Conservation (phyloP, 2,113 vertebrate genomes). For the Cebus imitator region DNA sequence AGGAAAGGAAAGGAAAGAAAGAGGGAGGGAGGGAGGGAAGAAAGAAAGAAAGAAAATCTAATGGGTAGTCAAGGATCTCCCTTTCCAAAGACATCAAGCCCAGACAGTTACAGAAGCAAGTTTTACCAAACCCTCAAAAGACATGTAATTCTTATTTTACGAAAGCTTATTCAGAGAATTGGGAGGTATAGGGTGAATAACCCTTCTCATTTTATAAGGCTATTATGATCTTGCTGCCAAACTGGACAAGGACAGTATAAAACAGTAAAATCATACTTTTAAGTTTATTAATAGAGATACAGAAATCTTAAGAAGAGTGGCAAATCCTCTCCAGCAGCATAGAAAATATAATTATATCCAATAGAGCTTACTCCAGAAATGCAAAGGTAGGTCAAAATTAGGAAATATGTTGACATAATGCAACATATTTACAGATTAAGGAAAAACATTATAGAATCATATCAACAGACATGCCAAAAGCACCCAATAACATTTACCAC, state of each 20-base stretch:
- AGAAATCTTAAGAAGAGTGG: neutral
- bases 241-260: neutral
- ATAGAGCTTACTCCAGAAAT: neutral
- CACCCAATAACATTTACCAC: neutral
- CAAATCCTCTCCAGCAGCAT: neutral
- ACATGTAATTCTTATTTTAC: neutral
- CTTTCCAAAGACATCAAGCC: neutral
- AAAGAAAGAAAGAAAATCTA: neutral
- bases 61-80: neutral
- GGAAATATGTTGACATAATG: neutral
- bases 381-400: neutral
- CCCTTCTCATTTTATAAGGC: neutral
- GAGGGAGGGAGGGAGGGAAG: no score
- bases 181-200: rapidly evolving
- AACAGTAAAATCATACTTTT: neutral
- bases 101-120: neutral
- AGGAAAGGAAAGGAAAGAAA: no score
- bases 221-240: neutral
- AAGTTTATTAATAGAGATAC: neutral
- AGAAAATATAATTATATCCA: neutral
- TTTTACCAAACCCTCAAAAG: neutral
- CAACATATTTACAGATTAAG: neutral
- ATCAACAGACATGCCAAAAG: neutral
- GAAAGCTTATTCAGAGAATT: neutral
- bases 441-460: neutral